These are phyloP conservation scores for Cheirogaleus major DNA, from an alignment of 2,797 vertebrate genomes.

Conservation along the genomic window DNA sequence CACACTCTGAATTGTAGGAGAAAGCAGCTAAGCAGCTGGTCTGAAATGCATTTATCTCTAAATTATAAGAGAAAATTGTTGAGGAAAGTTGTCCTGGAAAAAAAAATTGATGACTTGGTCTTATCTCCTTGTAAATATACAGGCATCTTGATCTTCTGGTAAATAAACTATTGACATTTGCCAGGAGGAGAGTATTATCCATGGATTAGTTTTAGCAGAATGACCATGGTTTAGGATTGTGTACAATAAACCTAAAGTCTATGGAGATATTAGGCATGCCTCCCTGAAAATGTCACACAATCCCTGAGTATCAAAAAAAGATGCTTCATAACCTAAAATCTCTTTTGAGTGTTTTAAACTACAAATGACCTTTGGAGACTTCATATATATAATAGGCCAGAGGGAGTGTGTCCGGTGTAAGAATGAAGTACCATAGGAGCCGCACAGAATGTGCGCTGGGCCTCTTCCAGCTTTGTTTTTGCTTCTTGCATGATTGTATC, in stretches of 20 bases:
- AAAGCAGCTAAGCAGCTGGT: background rate
- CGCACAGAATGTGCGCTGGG: background rate
- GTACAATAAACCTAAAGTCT: background rate
- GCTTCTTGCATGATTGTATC: background rate
- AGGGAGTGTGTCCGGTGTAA: background rate
- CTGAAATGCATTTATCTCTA: background rate
- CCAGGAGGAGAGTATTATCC: background rate
- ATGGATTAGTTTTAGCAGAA: background rate
- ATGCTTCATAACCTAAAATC: background rate
- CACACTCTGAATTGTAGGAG: accelerated
- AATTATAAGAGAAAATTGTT: background rate
- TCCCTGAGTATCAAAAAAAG: background rate
- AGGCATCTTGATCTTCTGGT: background rate
- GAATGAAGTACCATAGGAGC: background rate
- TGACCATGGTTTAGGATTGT: background rate
- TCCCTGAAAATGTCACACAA: background rate
- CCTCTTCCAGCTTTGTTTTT: background rate
- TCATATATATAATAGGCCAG: background rate
- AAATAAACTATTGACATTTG: slow-evolving; percentile 24
- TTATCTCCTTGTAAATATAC: background rate
- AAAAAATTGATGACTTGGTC: background rate
- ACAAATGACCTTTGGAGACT: background rate
- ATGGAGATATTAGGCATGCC: background rate
- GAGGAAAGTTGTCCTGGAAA: background rate
- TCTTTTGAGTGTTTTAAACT: background rate